phyloP scores from a whole-genome alignment of 2,113 vertebrate species.

The Chaetura pelagica region DNA sequence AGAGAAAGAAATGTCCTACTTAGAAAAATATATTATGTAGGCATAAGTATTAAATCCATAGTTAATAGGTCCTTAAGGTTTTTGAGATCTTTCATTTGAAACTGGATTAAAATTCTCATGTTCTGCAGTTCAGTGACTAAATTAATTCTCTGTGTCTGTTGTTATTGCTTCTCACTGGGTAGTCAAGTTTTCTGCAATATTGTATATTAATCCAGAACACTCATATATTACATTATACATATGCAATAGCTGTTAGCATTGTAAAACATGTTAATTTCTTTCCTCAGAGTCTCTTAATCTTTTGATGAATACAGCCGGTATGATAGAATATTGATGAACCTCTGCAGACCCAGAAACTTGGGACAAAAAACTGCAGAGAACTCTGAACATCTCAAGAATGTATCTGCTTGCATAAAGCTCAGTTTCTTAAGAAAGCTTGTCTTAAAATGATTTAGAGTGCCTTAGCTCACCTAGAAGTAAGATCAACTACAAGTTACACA shows the following conservation, averaged over 20 bases:
- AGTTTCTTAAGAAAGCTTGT: not conserved
- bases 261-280: not conserved
- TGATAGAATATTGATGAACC: not conserved
- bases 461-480: not conserved
- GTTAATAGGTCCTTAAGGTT: conserved; percentile 46
- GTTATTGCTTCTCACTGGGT: not conserved
- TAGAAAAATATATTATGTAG: conserved; percentile 8
- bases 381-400: not conserved
- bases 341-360: not conserved
- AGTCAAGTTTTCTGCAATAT: not conserved
- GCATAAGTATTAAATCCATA: conserved; percentile 35
- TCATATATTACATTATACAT: not conserved
- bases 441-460: not conserved
- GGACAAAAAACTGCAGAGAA: not conserved
- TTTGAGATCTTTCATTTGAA: conserved; percentile 14
- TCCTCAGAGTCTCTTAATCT: not conserved
- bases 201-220: not conserved
- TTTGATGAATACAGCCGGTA: rapidly evolving
- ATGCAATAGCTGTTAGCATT: not conserved
- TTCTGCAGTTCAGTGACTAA: conserved; percentile 12
- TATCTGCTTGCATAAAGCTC: not conserved
- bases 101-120: conserved; percentile 28
- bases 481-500: not conserved
- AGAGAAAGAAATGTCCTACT: conserved; percentile 23
- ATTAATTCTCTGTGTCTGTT: conserved; percentile 21